These are phyloP conservation scores for Rhynchopsitta pachyrhyncha DNA, from an alignment of 2,113 vertebrate genomes.

Conservation along the genomic window DNA sequence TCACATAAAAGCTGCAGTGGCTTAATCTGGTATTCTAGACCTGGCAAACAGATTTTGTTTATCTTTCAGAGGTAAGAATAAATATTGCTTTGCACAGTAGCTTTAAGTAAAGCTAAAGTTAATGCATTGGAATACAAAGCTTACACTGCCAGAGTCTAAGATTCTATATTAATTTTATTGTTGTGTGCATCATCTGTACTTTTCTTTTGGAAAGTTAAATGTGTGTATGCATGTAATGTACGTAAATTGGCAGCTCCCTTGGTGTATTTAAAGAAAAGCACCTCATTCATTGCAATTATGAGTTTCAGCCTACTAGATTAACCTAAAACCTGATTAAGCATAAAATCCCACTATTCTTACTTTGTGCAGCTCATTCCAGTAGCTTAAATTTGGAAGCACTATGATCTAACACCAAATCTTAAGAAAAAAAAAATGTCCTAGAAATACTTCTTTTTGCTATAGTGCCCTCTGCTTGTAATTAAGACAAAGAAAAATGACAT, in stretches of 20 bases:
- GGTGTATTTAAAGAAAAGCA: not conserved
- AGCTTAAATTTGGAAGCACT: not conserved
- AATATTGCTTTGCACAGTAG: constrained; percentile 31
- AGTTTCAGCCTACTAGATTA: not conserved
- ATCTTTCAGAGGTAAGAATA: constrained; percentile 29
- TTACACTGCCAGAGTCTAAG: not conserved
- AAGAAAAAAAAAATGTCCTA: not conserved
- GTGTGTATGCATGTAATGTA: not conserved
- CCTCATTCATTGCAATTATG: not conserved
- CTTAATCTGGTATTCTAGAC: not conserved
- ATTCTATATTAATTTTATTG: not conserved
- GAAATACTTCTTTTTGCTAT: not conserved
- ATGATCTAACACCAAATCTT: not conserved
- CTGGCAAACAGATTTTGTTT: constrained; percentile 22
- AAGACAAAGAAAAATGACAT: constrained; percentile 16
- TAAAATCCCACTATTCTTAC: not conserved
- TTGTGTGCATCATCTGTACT: not conserved
- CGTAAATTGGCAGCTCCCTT: fast-evolving
- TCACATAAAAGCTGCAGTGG: not conserved
- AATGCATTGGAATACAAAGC: constrained; percentile 33
- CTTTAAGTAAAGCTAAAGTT: not conserved
- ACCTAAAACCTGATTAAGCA: not conserved
- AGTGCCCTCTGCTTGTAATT: not conserved
- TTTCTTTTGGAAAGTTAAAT: not conserved
- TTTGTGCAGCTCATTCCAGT: not conserved